Base-by-base conservation (phyloP, 1,140 invertebrate genomes). In the Geopemphigus sp. region DNA sequence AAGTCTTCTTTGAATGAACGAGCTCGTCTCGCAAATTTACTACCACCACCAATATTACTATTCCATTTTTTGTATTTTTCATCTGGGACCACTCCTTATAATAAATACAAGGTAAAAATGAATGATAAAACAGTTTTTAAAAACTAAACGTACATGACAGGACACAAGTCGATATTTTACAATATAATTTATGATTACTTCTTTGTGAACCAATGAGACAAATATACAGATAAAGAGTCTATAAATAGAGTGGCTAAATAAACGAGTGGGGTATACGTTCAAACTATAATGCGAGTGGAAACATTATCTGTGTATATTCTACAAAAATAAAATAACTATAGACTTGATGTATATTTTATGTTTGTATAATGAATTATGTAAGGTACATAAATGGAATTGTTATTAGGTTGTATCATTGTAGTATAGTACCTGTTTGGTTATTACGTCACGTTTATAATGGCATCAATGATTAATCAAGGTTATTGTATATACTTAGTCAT, bases 1-100 rank as follows among this genome's bases (percentile, higher is more conserved):
- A 95, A 91, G 86, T 95, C 94, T 88, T 95, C 93, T 86, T 96
- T 95, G 86, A 96, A 95, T 82, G 93, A 95, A 82, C 93, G 90
- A 61, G 94, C 94, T 80, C 94, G 88, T 80, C 92, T 88, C 56
- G 93, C 93, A 85, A 95, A 88, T 85, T 93, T 94, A 80, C 91
- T 92, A 82, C 91, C 91, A 83, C 91, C 22, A 63, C 57, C 17
- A 78, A 61, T 78, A 39, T 63, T 63, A 50, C n/a, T 78, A 63
- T 47, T 78, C 74, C 74, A 78, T 78, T 78, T 78, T 61, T 78
- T 78, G 56, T 47, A 78, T 39, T 78, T 78, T 61, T 78, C 74
- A 50, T 63, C 74, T 10, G 74, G 24, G 17, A 24, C 54, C 8
- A 78, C 74, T 78, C 74, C 74, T 78, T 29, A 72, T n/a, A 32